Conservation (phyloP, 2,113 vertebrate genomes). For the Scalopus aquaticus region DNA sequence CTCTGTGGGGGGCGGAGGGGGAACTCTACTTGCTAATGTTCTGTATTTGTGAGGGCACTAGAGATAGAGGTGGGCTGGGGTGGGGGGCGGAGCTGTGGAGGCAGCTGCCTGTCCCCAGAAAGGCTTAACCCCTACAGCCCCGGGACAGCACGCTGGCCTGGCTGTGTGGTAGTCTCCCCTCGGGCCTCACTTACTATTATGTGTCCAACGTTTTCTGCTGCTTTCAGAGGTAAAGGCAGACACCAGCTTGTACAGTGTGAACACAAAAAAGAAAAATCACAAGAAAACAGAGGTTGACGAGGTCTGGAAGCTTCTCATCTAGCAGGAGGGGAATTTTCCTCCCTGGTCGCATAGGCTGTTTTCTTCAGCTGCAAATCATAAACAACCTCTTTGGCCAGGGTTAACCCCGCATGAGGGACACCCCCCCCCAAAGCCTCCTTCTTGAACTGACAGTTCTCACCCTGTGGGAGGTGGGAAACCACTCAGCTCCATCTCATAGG, state of each 20-base stretch:
- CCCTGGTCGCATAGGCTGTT: neutral
- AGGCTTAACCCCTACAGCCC: neutral
- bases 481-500: neutral
- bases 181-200: slow-evolving; percentile 13
- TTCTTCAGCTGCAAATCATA: neutral
- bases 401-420: neutral
- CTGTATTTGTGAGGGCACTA: fast-evolving
- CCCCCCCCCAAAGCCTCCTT: neutral
- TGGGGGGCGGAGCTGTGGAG: no score
- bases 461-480: neutral
- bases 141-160: slow-evolving; percentile 55
- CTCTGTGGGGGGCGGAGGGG: no score
- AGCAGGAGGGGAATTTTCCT: slow-evolving; percentile 43
- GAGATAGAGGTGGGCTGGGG: no score
- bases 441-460: neutral
- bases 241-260: neutral
- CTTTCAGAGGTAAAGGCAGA: slow-evolving; percentile 65
- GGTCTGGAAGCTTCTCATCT: neutral
- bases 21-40: no score
- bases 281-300: slow-evolving; percentile 61
- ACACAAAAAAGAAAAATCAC: neutral
- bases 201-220: slow-evolving; percentile 68
- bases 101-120: neutral
- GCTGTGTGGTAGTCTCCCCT: neutral
- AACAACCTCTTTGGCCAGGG: neutral